These are phyloP conservation scores for Trachurus trachurus DNA, from an alignment of 2,797 vertebrate genomes.

Conservation along the genomic window DNA sequence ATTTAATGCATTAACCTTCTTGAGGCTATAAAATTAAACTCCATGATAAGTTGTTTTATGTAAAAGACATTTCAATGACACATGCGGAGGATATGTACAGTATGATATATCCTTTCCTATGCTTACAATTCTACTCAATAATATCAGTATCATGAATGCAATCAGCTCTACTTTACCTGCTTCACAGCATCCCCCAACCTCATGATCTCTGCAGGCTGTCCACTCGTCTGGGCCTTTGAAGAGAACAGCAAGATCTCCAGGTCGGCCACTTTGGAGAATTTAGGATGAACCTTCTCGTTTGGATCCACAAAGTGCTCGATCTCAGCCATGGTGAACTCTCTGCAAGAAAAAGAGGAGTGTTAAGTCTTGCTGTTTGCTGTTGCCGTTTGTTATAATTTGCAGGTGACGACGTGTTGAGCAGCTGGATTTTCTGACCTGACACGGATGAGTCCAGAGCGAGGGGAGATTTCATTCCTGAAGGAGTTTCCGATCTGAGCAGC, in stretches of 20 bases:
- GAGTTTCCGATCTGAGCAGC: conserved; percentile 99
- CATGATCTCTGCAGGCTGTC: conserved; percentile 94
- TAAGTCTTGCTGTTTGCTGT: neutral
- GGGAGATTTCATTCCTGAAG: conserved; percentile 98
- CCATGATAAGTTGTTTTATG: neutral
- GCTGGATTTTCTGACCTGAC: conserved; percentile 85
- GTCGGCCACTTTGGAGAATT: conserved; percentile 92
- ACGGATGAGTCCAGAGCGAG: conserved; percentile 97
- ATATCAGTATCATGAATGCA: neutral
- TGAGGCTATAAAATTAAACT: neutral
- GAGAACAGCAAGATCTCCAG: conserved; percentile 93
- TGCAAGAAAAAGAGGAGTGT: conserved; percentile 52
- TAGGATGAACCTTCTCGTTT: conserved; percentile 94
- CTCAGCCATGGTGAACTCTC: conserved; percentile 99
- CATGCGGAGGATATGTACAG: neutral
- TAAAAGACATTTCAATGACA: neutral
- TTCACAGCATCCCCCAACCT: conserved; percentile 95
- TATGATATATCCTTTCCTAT: too few species aligned
- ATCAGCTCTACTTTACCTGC: conserved; percentile 84
- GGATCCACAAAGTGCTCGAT: conserved; percentile 99
- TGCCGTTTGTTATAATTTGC: too few species aligned
- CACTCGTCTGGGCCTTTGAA: conserved; percentile 96
- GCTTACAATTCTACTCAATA: too few species aligned
- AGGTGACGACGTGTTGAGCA: neutral
- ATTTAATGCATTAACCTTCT: neutral